Evolutionary conservation across 2,113 vertebrate species (phyloP).

Genomic region (Pseudopodoces humilis): DNA sequence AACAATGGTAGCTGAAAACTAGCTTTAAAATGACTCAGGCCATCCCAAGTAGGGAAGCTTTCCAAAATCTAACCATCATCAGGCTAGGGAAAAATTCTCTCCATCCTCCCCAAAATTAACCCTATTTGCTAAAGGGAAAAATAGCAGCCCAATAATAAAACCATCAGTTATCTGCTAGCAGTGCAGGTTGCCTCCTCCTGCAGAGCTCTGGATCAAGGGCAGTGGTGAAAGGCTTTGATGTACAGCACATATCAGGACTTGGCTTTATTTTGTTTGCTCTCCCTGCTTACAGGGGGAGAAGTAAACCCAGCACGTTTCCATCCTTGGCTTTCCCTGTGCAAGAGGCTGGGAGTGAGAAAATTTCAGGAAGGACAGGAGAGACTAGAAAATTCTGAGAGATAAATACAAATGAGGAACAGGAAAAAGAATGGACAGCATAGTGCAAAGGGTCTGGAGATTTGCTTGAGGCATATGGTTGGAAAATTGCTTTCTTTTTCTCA

Average conservation of each 20-base stretch:
- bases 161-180: not conserved
- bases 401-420: not conserved
- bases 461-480: not conserved
- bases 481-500: not conserved
- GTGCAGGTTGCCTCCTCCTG: not conserved
- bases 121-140: not conserved
- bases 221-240: not conserved
- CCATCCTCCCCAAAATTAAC: not conserved
- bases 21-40: not conserved
- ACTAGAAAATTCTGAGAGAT: not conserved
- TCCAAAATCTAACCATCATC: not conserved
- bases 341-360: not conserved
- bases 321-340: not conserved
- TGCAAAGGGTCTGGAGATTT: not conserved
- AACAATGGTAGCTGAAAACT: not conserved
- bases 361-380: not conserved
- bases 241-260: not conserved
- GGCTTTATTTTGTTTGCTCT: conserved; percentile 5
- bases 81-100: not conserved
- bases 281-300: not conserved
- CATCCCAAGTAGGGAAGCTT: not conserved
- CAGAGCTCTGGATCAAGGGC: not conserved
- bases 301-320: not conserved
- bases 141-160: not conserved
- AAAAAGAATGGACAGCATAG: not conserved